A percentile compares a stretch with the other conserved stretches of the same genome.
These are phyloP conservation scores for Tridacna crocea DNA, from an alignment of 2,888 invertebrate species.

Conservation along the genomic window DNA sequence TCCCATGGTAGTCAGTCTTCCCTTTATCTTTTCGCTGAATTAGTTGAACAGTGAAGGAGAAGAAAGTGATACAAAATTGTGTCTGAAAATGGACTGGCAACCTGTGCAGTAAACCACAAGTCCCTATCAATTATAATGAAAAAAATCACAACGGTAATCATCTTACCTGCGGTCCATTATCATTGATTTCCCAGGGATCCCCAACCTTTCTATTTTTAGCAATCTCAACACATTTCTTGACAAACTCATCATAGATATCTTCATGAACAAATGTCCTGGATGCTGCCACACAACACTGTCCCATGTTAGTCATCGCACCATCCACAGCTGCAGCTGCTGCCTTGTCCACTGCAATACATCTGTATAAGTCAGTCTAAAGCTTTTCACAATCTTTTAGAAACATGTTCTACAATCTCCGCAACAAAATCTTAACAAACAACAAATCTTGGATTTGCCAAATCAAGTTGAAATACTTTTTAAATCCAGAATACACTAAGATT, in stretches of 20 bases:
- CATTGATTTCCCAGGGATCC: constrained; percentile 93
- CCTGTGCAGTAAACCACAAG: background rate
- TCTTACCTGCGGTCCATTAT: constrained; percentile 94
- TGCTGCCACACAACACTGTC: constrained; percentile 97
- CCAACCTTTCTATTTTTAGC: constrained; percentile 93
- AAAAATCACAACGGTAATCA: background rate
- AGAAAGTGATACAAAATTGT: background rate
- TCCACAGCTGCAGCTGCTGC: constrained; percentile 86
- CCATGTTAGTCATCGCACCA: constrained; percentile 96
- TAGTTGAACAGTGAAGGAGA: no score
- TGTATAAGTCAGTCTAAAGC: background rate
- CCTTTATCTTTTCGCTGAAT: no score
- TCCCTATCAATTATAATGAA: background rate
- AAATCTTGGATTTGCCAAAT: no score
- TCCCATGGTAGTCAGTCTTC: no score
- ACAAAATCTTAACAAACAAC: no score
- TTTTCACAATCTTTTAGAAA: background rate
- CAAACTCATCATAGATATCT: constrained; percentile 96
- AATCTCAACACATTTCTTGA: constrained; percentile 89
- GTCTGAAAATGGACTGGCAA: background rate
- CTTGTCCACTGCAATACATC: constrained; percentile 71
- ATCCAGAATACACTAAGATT: no score
- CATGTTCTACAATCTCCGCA: no score
- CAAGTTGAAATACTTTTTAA: no score
- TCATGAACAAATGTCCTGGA: constrained; percentile 95